Conservation (phyloP, 2,888 invertebrate genomes). For the Lottia gigantea region DNA sequence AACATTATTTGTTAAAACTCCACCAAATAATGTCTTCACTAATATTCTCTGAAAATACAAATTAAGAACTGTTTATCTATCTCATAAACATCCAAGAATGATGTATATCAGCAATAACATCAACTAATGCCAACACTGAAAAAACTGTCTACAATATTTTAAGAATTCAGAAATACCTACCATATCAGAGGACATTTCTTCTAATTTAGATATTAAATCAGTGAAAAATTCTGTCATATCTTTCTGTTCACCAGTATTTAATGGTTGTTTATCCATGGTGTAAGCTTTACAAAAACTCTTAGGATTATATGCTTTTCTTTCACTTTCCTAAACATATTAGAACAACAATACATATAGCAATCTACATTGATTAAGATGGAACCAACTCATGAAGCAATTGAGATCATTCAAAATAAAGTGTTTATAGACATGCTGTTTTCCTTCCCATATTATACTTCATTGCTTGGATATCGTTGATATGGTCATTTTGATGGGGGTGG, state of each 20-base stretch:
- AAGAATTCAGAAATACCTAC: conserved; percentile 31
- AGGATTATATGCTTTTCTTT: conserved; percentile 94
- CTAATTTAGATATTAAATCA: conserved; percentile 92
- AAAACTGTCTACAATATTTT: not conserved
- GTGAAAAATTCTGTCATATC: conserved; percentile 99
- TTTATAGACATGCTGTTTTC: not conserved
- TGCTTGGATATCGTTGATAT: too few species aligned
- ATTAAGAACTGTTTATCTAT: not conserved
- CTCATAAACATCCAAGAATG: not conserved
- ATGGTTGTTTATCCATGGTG: conserved; percentile 95
- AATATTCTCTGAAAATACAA: conserved; percentile 76
- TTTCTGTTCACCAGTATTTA: conserved; percentile 96
- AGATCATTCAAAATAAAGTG: not conserved
- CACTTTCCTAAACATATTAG: conserved; percentile 78
- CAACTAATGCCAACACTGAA: not conserved
- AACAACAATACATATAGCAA: not conserved
- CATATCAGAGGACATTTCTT: conserved; percentile 90
- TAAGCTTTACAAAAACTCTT: conserved; percentile 95
- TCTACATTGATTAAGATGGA: not conserved
- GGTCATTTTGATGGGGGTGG: too few species aligned
- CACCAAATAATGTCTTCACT: conserved; percentile 91
- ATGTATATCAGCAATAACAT: not conserved
- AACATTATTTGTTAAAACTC: conserved; percentile 93
- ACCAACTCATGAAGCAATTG: not conserved
- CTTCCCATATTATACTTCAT: too few species aligned